Evolutionary conservation across 2,113 vertebrate genomes (phyloP).

Genomic region (Condylura cristata): DNA sequence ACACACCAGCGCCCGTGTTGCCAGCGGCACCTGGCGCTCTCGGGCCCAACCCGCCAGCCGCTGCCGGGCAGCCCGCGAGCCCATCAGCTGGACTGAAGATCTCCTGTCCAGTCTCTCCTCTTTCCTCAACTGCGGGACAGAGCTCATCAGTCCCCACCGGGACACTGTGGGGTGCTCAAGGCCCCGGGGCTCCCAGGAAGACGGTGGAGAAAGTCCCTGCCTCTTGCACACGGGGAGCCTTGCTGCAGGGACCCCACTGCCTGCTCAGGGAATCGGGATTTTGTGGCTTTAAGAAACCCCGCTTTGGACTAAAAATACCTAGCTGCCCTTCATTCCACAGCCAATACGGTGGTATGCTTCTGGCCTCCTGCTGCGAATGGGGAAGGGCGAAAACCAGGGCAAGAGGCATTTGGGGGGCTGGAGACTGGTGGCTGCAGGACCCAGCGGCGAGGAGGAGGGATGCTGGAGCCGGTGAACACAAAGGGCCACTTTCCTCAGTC

Average conservation of each 20-base stretch:
- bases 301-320: not conserved
- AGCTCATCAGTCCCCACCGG: fast-evolving
- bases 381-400: not conserved
- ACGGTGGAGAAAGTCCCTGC: fast-evolving
- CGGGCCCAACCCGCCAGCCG: not conserved
- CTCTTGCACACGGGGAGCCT: not conserved
- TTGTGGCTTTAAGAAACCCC: not conserved
- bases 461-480: not conserved
- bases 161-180: not conserved
- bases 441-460: not conserved
- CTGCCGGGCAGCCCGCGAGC: not conserved
- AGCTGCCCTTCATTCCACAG: fast-evolving
- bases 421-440: not conserved
- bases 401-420: not conserved
- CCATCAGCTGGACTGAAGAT: not conserved
- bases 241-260: not conserved
- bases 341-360: fast-evolving
- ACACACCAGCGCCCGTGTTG: not conserved
- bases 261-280: not conserved
- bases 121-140: not conserved
- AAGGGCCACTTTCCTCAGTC: fast-evolving
- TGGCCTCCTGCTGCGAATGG: fast-evolving
- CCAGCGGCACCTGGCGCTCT: not conserved
- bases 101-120: not conserved
- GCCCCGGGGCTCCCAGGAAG: not conserved